phyloP scores from a whole-genome alignment of 2,888 invertebrate genomes.

The Luperina testacea region DNA sequence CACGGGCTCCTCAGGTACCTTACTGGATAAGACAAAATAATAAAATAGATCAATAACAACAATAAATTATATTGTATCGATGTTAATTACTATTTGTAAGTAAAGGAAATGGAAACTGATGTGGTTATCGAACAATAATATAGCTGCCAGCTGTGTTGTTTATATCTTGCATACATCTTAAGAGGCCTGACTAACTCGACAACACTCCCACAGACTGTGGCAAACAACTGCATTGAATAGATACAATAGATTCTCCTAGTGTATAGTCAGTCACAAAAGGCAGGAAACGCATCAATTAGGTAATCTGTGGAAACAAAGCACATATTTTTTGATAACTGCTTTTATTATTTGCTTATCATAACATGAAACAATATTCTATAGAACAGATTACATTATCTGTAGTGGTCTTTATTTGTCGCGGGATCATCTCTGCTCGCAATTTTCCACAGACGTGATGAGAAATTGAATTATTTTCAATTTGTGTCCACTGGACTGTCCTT shows the following conservation, averaged over 20 bases:
- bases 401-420: conserved; percentile 55
- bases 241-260: no score
- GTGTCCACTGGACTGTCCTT: neutral
- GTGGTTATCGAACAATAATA: neutral
- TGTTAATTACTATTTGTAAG: neutral
- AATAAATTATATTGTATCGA: no score
- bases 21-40: neutral
- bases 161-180: neutral
- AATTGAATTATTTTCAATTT: conserved; percentile 66
- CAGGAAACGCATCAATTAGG: neutral
- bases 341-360: neutral
- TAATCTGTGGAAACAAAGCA: neutral
- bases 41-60: neutral
- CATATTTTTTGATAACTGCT: neutral
- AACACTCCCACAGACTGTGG: neutral
- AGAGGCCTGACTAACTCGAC: neutral
- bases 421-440: conserved; percentile 71
- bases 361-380: neutral
- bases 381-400: neutral
- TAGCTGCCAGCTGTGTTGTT: neutral
- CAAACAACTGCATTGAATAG: neutral
- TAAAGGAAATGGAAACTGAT: neutral
- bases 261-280: no score
- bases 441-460: conserved; percentile 70
- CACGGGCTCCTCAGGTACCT: no score